Conservation (phyloP, 2,797 vertebrate genomes). For the Euphonia xanthogaster region DNA sequence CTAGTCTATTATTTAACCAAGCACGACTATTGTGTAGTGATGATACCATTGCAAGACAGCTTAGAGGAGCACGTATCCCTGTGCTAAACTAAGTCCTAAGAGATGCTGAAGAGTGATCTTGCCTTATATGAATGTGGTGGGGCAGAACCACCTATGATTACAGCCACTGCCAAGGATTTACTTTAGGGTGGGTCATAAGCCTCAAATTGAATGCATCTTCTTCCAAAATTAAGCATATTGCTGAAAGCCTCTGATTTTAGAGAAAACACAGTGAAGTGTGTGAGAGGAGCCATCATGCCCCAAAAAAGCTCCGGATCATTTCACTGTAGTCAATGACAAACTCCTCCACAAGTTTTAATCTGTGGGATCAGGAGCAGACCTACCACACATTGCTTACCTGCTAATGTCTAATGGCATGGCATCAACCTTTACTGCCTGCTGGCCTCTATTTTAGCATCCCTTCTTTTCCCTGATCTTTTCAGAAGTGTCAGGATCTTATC, state of each 20-base stretch:
- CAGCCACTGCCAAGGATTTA: background rate
- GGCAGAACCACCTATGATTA: background rate
- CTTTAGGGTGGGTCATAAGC: background rate
- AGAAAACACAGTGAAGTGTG: background rate
- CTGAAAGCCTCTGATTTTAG: background rate
- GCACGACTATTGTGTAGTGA: background rate
- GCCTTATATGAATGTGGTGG: background rate
- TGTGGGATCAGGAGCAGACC: background rate
- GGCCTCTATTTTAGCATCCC: background rate
- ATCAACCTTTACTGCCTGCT: background rate
- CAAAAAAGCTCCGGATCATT: background rate
- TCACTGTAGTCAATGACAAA: background rate
- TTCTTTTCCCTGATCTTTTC: slow-evolving; percentile 12
- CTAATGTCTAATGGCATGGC: background rate
- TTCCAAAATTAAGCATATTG: background rate
- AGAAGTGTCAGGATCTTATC: background rate
- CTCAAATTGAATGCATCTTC: background rate
- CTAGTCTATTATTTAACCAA: background rate
- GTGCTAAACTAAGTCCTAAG: background rate
- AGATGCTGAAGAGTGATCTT: background rate
- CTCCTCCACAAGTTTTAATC: background rate
- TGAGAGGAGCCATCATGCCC: background rate
- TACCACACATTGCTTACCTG: background rate
- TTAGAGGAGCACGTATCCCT: background rate
- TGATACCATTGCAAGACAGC: background rate